Evolutionary conservation across 2,797 vertebrate species (phyloP), one percentile per base, ranked within the genome.

Genomic region (Anguilla obscura): DNA sequence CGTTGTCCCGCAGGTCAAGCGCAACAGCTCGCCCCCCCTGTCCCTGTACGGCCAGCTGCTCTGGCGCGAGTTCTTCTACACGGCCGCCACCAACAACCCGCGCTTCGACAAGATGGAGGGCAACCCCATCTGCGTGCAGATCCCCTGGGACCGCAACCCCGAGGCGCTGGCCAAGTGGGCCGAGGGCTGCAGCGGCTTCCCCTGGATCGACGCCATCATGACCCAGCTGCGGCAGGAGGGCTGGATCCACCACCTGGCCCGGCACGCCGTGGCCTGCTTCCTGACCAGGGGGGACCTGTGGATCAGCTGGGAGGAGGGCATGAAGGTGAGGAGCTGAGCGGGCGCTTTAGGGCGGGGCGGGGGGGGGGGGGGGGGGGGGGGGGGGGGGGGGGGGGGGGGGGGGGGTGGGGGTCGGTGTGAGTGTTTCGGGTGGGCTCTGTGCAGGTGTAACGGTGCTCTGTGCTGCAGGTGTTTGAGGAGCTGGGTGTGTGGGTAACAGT

Each of bases 71-170:
- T 99, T 99, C 95, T 99, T 99, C 95, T 99, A 99, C 90, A 97
- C 97, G 9, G 96, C 97, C 0, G 98, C 98, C 0, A 99, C 97
- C 91, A 98, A 97, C 93, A 99, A 98, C 91, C 96, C 98, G 85
- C 97, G 97, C 88, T 99, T 99, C 92, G 98, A 99, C 95, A 99
- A 99, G 95, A 99, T 99, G 98, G 98, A 99, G 87, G 97, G 98
- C 86, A 99, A 99, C 93, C 97, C 97, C 21, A 97, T 98, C 88
- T 99, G 98, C 86, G 97, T 99, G 89, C 97, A 98, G 94, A 99
- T 99, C 91, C 98, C 98, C 1, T 99, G 98, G 98, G 98, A 98
- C 93, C 95, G 95, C 89, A 99, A 99, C 93, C 96, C 97, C 1
- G 97, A 99, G 90, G 98, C 97, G 3, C 94, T 99, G 92, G 98